These are phyloP conservation scores for Pavo muticus DNA, from an alignment of 2,113 vertebrate genomes.

Conservation along the genomic window DNA sequence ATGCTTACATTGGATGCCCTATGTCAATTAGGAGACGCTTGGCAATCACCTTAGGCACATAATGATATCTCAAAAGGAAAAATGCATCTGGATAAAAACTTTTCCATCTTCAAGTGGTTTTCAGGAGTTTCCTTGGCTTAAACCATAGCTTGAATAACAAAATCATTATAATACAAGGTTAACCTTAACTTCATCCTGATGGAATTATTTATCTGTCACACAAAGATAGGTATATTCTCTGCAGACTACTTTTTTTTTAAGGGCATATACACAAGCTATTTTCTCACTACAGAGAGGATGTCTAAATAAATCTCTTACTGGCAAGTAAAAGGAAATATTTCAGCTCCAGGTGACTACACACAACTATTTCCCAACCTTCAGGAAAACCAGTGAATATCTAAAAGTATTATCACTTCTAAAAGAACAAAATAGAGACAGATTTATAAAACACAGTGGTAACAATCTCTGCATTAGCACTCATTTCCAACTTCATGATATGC, in stretches of 20 bases:
- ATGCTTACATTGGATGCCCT: not conserved
- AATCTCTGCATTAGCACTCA: not conserved
- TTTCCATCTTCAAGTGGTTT: not conserved
- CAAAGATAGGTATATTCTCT: slow-evolving; percentile 44
- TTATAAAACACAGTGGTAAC: not conserved
- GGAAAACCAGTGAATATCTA: slow-evolving; percentile 14
- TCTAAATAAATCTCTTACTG: slow-evolving; percentile 58
- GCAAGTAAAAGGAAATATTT: slow-evolving; percentile 62
- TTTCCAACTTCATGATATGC: not conserved
- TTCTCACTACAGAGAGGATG: slow-evolving; percentile 26
- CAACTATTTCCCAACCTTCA: slow-evolving; percentile 36
- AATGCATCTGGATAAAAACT: not conserved
- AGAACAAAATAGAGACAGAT: not conserved
- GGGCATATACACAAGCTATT: slow-evolving; percentile 45
- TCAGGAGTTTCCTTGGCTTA: not conserved
- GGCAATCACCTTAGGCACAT: not conserved
- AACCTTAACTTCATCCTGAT: slow-evolving; percentile 27
- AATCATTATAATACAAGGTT: slow-evolving; percentile 46
- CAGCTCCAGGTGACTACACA: slow-evolving; percentile 64
- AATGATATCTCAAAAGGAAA: not conserved
- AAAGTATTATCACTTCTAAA: slow-evolving; percentile 7
- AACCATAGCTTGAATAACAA: slow-evolving; percentile 18
- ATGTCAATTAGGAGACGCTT: not conserved
- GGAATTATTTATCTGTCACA: slow-evolving; percentile 60
- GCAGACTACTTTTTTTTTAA: slow-evolving; percentile 30